phyloP scores from a whole-genome alignment of 2,113 vertebrate species.

The Montifringilla adamsi region DNA sequence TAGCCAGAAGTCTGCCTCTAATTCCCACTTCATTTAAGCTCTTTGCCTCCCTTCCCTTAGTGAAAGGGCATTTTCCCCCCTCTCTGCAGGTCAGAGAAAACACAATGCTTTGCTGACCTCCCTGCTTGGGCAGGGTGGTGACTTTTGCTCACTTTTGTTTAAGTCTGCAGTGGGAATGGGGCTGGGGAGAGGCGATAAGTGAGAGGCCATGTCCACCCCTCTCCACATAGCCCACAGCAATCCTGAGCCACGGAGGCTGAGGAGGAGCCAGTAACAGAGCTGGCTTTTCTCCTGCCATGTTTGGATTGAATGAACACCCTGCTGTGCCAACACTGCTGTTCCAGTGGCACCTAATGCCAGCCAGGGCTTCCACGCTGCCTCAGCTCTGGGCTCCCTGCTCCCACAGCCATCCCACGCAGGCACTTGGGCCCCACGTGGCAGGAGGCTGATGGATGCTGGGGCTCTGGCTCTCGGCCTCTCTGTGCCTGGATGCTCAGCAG shows the following conservation, averaged over 20 bases:
- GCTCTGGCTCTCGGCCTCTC: background rate
- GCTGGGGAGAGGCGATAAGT: background rate
- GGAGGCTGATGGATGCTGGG: background rate
- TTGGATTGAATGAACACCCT: background rate
- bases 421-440: background rate
- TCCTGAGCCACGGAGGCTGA: background rate
- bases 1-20: background rate
- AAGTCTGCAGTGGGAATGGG: background rate
- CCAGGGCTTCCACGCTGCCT: background rate
- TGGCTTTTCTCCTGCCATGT: background rate
- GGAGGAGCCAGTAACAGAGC: background rate
- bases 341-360: background rate
- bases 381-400: background rate
- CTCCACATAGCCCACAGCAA: background rate
- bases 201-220: background rate
- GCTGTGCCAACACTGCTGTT: background rate
- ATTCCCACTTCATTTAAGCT: background rate
- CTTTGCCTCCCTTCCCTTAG: background rate
- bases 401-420: background rate
- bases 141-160: background rate
- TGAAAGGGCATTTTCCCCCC: background rate
- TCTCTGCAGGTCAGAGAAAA: background rate
- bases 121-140: background rate
- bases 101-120: background rate
- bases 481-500: background rate